phyloP scores from a whole-genome alignment of 2,888 invertebrate species.

The Epistrophe eligans region DNA sequence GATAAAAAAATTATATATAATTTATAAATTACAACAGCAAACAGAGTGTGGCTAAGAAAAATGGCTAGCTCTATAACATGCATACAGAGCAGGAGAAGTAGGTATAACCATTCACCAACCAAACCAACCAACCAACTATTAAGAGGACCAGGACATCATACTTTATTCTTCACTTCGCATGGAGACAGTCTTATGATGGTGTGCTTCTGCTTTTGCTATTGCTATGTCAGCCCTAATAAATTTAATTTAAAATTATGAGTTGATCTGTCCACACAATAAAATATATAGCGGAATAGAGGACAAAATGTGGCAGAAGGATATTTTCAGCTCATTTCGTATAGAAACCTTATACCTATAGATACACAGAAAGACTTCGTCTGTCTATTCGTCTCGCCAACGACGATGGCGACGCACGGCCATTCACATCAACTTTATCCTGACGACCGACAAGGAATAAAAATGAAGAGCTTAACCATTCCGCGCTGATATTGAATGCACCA shows the following conservation, averaged over 20 bases:
- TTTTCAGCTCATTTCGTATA: slow-evolving; percentile 10
- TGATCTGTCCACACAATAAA: slow-evolving; percentile 75
- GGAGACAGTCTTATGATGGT: slow-evolving; percentile 18
- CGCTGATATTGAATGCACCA: slow-evolving; percentile 70
- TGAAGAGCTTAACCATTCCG: slow-evolving; percentile 68
- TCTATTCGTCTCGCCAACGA: background rate
- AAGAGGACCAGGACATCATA: slow-evolving; percentile 41
- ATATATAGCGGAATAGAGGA: slow-evolving; percentile 50
- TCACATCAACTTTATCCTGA: slow-evolving; percentile 47
- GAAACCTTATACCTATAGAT: background rate
- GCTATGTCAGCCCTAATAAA: slow-evolving; percentile 73
- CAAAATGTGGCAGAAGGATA: slow-evolving; percentile 46
- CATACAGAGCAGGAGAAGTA: slow-evolving; percentile 1
- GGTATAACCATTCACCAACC: background rate
- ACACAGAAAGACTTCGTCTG: background rate
- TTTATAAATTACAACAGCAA: slow-evolving; percentile 48
- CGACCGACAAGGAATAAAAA: slow-evolving; percentile 62
- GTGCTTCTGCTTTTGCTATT: slow-evolving; percentile 44
- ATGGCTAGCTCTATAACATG: slow-evolving; percentile 47
- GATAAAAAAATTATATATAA: slow-evolving; percentile 30
- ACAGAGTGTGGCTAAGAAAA: slow-evolving; percentile 59
- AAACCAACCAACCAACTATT: too few relatives aligned
- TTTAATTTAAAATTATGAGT: slow-evolving; percentile 76
- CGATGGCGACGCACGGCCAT: slow-evolving; percentile 1
- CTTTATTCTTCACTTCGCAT: slow-evolving; percentile 38